Conservation (phyloP, 2,888 invertebrate genomes). For the Theristus sp. region DNA sequence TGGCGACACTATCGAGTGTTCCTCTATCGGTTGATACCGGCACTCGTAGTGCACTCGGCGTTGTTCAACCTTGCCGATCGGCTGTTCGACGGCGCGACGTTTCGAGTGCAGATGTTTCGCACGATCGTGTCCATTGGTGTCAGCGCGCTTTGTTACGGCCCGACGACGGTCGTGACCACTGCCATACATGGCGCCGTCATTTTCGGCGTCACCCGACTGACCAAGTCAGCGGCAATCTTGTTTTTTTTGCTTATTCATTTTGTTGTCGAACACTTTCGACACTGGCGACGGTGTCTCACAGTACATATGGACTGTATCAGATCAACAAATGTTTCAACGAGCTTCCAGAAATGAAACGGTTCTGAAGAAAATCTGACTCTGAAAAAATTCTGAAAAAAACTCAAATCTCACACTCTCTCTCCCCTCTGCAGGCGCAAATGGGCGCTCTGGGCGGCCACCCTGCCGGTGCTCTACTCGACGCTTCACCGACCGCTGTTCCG, state of each 20-base stretch:
- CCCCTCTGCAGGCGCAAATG: slow-evolving; percentile 4
- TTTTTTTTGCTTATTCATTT: too few species aligned
- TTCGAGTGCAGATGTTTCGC: neutral
- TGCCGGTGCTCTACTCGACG: slow-evolving; percentile 20
- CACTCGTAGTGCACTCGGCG: neutral
- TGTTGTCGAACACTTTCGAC: too few species aligned
- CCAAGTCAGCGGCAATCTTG: neutral
- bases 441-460: slow-evolving; percentile 20
- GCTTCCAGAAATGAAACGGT: too few species aligned
- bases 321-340: too few species aligned
- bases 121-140: neutral
- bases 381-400: too few species aligned
- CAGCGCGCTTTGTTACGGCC: neutral
- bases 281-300: too few species aligned
- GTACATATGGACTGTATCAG: too few species aligned
- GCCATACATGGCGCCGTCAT: neutral
- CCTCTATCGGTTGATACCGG: neutral
- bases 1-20: slow-evolving; percentile 14
- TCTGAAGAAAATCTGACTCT: too few species aligned
- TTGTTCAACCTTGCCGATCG: neutral
- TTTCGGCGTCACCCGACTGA: neutral
- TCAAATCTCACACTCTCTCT: too few species aligned
- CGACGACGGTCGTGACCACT: neutral
- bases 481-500: slow-evolving; percentile 17
- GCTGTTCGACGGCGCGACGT: neutral